Base-by-base conservation (phyloP, 2,888 invertebrate genomes). In the Lobophora halterata region DNA sequence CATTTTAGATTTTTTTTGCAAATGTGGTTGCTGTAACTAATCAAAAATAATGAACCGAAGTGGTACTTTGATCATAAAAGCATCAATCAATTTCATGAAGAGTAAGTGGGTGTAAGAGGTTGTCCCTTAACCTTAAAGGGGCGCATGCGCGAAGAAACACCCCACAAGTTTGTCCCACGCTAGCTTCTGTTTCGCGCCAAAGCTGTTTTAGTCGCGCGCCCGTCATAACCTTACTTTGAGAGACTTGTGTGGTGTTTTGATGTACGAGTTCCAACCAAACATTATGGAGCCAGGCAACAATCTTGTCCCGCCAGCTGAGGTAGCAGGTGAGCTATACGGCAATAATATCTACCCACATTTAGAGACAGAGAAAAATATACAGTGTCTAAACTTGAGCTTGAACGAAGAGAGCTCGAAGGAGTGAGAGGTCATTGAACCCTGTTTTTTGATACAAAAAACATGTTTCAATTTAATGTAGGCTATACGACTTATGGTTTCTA, bases 141-240 rank as follows among this genome's bases (percentile, higher is more conserved):
- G 66, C 86, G 82, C 83, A 79, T 77, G 82, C 82, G 83, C 75
- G 65, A 28, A 46, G 40, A 52, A 68, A 51, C 69, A 67, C 57
- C 71, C 74, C 73, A 72, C 78, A 75, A 73, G 65, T 49, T 56
- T 46, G 38, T 40, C 46, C 50, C 58, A 59, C 62, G 63, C 52
- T 61, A 53, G 48, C 49, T 35, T 40, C 46, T 46, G 58, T 80
- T 86, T 83, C 82, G 83, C 86, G 85, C 86, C 83, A 85, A 85
- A 80, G 71, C 74, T 62, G 58, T 56, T 54, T 56, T 59, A 69
- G 71, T 61, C 79, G 79, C 70, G 70, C 74, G 65, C 67, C 74
- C 57, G 66, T 66, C 62, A 67, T 76, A 81, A 80, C 79, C 79
- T 71, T 59, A 73, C 66, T 65, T 65, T 54, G 44, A 38, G 17